Evolutionary conservation across 2,888 invertebrate species (phyloP), one percentile per base, ranked within the genome.

Genomic region (Drosophila antonietae): DNA sequence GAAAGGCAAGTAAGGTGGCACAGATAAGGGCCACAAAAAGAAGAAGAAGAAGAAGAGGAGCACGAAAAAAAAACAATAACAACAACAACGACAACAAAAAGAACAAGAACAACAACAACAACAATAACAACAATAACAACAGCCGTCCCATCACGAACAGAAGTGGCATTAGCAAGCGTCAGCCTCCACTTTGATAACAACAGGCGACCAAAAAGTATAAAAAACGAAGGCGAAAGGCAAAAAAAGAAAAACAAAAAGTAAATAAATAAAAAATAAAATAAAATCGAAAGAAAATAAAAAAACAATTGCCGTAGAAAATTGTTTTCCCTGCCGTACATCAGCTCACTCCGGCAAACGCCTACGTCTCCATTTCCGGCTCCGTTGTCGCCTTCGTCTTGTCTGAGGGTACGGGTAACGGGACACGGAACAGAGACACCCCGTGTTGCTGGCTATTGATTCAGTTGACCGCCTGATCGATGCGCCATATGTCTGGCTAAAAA

Each of bases 291-390:
- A 51, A 39, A 70, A 64, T 23, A 73, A 60, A 62, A 77, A 73
- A 66, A 69, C 77, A 80, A 76, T 80, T 79, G 81, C 75, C 68
- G 69, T 75, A 66, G 81, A 81, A 80, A 80, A 80, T 81, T 78
- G 78, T 73, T 78, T 78, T 78, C 53, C 47, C 65, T 56, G 62
- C 28, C 49, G 56, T 58, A 65, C 43, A 31, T 31, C 41, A 31
- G 41, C 57, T 15, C 43, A 14, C 33, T 58, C 23, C 57, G 57
- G n/a, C 33, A 43, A 44, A 44, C 44, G 44, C 10, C 55, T 14
- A 9, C 31, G 55, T 55, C 55, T 41, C 18, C 41, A 23, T n/a
- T 23, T 39, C 39, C 37, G 37, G 3, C 23, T 39, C 28, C 37
- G 35, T 7, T 18, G 35, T 20, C 3, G 35, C 12, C 35, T 9